phyloP scores from a whole-genome alignment of 1,140 invertebrate genomes.

The Temnothorax nylanderi region DNA sequence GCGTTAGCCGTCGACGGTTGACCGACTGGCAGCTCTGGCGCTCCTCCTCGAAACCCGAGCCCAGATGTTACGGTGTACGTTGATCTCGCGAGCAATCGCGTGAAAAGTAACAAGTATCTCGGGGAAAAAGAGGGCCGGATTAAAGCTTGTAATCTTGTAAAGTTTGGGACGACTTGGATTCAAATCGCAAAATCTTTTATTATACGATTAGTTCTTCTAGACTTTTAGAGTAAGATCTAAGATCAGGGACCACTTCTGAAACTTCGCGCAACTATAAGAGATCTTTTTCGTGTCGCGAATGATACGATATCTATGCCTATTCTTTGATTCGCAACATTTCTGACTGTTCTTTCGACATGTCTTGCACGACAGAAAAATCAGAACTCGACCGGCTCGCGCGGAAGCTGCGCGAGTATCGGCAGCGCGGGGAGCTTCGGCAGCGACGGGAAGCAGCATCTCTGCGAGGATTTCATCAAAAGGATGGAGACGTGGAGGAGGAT shows the following conservation, averaged over 20 bases:
- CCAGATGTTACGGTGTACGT: conserved; percentile 40
- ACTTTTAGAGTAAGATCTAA: not conserved
- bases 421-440: conserved; percentile 34
- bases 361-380: conserved; percentile 32
- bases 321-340: not conserved
- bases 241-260: not conserved
- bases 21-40: conserved; percentile 91
- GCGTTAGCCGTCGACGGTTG: conserved; percentile 85
- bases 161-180: not conserved
- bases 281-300: not conserved
- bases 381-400: not conserved
- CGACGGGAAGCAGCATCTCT: conserved; percentile 86
- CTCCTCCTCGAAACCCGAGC: conserved; percentile 72
- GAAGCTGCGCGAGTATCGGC: conserved; percentile 36
- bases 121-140: not conserved
- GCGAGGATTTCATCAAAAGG: conserved; percentile 90
- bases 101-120: not conserved
- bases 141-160: not conserved
- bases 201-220: not conserved
- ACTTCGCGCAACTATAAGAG: not conserved
- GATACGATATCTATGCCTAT: not conserved
- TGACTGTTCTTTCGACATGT: not conserved
- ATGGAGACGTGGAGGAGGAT: conserved; percentile 89
- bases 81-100: conserved; percentile 11
- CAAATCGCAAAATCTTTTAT: not conserved